Conservation (phyloP, 35 echinoderm and acorn worm species). For the Apostichopus parvimensis region DNA sequence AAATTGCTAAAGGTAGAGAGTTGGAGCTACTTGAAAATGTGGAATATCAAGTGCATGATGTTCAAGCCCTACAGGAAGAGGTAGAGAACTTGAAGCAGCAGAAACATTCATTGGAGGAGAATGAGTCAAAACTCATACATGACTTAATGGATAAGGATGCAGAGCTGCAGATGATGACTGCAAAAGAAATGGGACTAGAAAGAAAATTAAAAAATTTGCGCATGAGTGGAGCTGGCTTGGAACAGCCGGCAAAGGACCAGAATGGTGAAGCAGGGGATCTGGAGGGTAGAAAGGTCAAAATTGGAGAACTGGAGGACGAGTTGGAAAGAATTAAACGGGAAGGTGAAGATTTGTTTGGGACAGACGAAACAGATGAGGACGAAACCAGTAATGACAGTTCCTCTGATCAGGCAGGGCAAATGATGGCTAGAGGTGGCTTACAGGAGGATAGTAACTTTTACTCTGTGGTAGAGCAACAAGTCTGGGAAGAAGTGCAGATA, state of each 20-base stretch:
- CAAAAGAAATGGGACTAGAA: conserved; percentile 34
- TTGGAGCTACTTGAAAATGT: neutral
- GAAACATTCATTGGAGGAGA: conserved; percentile 5
- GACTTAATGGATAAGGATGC: conserved; percentile 46
- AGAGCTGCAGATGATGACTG: neutral
- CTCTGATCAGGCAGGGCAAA: neutral
- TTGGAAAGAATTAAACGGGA: conserved; percentile 10
- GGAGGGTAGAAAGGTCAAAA: conserved; percentile 3
- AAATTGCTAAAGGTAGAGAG: neutral
- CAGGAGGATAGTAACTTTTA: conserved; percentile 17
- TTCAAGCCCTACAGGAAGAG: neutral
- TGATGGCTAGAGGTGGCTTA: neutral
- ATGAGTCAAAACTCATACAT: conserved; percentile 2
- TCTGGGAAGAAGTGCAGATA: conserved; percentile 49
- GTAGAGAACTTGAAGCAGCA: neutral
- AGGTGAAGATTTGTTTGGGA: conserved; percentile 24
- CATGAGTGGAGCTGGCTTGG: neutral
- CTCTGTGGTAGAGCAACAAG: conserved; percentile 38
- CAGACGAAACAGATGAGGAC: neutral
- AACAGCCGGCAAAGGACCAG: neutral
- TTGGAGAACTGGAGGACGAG: conserved; percentile 39
- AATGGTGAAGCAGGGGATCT: neutral
- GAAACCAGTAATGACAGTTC: neutral
- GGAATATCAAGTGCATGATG: neutral
- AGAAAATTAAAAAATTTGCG: conserved; percentile 23